Evolutionary conservation across 2,113 vertebrate species (phyloP), one percentile per base, ranked within the genome.

Genomic region (Phyllostomus hastatus): DNA sequence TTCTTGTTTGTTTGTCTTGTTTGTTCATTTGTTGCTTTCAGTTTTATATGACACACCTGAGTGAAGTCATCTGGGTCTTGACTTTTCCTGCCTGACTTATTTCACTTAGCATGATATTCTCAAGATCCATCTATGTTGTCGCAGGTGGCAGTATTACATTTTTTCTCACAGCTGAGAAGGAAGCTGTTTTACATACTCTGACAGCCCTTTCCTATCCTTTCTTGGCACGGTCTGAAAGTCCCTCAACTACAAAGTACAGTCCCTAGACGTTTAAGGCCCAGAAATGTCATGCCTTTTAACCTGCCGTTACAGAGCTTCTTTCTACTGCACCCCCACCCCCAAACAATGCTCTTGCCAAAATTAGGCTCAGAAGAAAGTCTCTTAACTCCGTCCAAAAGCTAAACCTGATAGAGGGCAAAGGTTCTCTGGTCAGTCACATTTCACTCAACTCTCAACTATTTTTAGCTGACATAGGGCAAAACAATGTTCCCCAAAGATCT

Each of bases 301-400:
- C 43, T 94, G 28, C 41, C 88, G 48, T 76, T 41, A 46, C 41
- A 48, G 78, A 79, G 19, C 4, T 59, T 75, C 75, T 83, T 54
- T 59, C 43, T 2, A 33, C 38, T 22, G 26, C 35, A 2, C 26
- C 57, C 57, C 76, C 28, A 38, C 20, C 41, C 24, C 26, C n/a
- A 2, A n/a, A 61, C 52, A 35, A 80, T 72, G 28, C 50, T 94
- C 95, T 91, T 82, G 95, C 89, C 79, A 91, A 96, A 97, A 95
- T 72, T 95, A 97, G 93, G 48, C 54, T 94, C 86, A 57, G 64
- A 93, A 89, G 20, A 94, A 52, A 91, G 10, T 87, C 75, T 96
- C 94, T 97, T 91, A 96, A 97, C 95, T 97, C 72, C 33, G 70
- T 96, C 97, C 94, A 97, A 97, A 97, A 97, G 88, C 95, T 96